Evolutionary conservation across 2,113 vertebrate genomes (phyloP).

Genomic region (Ginglymostoma cirratum): DNA sequence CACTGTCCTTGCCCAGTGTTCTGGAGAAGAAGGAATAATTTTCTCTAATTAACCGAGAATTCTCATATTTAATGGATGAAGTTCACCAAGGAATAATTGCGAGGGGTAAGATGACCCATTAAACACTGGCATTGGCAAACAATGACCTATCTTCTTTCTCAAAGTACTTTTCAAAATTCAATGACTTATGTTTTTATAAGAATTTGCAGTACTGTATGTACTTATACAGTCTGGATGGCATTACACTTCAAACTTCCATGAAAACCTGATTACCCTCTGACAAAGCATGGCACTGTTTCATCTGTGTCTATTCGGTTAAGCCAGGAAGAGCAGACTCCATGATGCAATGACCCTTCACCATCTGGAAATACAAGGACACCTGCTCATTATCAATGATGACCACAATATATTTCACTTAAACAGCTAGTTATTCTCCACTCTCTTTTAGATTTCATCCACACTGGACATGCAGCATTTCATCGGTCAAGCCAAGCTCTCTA

Average conservation of each 20-base stretch:
- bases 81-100: not conserved
- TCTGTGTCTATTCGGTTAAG: constrained; percentile 81
- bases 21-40: not conserved
- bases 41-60: not conserved
- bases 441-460: not conserved
- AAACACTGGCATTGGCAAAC: not conserved
- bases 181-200: not conserved
- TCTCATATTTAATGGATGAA: not conserved
- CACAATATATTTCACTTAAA: not conserved
- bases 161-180: not conserved
- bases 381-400: not conserved
- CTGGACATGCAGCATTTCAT: not conserved
- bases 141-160: not conserved
- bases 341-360: constrained; percentile 82
- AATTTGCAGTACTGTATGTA: not conserved
- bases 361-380: constrained; percentile 55
- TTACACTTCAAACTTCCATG: not conserved
- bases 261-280: constrained; percentile 73
- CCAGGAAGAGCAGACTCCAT: constrained; percentile 96
- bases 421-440: not conserved
- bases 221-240: too few species aligned
- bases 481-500: not conserved
- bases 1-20: not conserved
- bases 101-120: not conserved
- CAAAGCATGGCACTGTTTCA: constrained; percentile 88